Percentiles rank a stretch among this genome's conserved stretches.
Conservation (phyloP, 30 jellyfish, hydroid and myxozoan genomes). For the Aurelia aurita complex sp. Pacific region DNA sequence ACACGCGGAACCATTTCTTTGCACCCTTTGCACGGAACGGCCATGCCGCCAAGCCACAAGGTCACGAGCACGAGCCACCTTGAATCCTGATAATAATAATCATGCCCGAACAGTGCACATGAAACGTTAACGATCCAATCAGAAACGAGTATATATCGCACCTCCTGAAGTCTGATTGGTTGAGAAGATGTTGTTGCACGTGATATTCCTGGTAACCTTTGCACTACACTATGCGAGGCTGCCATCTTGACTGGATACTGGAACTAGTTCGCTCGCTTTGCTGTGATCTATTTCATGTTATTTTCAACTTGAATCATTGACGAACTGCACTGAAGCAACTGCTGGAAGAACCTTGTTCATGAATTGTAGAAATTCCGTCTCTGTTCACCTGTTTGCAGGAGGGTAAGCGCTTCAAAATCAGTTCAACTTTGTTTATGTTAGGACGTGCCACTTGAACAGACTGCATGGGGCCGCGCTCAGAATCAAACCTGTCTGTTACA, state of each 20-base stretch:
- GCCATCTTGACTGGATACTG: conserved; percentile 56
- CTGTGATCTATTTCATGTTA: no score
- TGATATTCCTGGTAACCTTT: conserved; percentile 69
- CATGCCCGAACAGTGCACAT: conserved; percentile 32
- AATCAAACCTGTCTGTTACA: no score
- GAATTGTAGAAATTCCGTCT: conserved; percentile 86
- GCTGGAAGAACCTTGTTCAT: conserved; percentile 36
- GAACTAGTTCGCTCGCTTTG: neutral
- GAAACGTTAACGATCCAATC: conserved; percentile 53
- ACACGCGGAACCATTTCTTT: no score
- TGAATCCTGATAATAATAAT: conserved; percentile 15
- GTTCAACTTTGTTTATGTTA: no score
- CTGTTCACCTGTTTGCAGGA: conserved; percentile 94
- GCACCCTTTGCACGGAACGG: no score
- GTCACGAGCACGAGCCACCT: conserved; percentile 8
- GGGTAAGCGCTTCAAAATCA: conserved; percentile 65
- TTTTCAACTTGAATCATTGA: no score
- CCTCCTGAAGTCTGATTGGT: conserved; percentile 30
- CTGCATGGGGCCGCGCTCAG: no score
- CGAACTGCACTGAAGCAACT: no score
- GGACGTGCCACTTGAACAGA: no score
- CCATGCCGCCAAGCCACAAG: no score
- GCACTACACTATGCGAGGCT: conserved; percentile 58
- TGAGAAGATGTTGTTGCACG: conserved; percentile 37
- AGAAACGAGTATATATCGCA: neutral